Base-by-base conservation (phyloP, 1,140 invertebrate species). In the Cotesia chilonis region DNA sequence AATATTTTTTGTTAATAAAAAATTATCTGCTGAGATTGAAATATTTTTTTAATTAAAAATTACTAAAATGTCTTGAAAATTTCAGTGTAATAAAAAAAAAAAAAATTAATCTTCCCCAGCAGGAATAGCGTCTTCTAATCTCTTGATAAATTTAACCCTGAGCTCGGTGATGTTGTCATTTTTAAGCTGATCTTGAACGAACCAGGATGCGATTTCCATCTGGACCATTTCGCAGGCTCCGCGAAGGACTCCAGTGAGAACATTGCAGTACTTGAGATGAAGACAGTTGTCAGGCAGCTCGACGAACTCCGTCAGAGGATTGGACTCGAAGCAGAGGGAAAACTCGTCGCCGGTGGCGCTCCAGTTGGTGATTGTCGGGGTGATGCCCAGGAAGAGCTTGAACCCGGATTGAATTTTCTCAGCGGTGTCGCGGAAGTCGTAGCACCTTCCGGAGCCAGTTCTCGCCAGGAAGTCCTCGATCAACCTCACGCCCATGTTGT, bases 401-500 rank as follows among this genome's bases (percentile, higher is more conserved):
- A 94, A 96, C 41, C 90, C 94, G 70, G 88, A 88, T 87, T 97
- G 94, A 74, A 99, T 95, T 86, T 98, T 97, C 85, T 99, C 98
- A 14, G 98, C 97, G 36, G 97, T 98, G 83, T 99, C 97, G 81
- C 95, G 92, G 86, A 99, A 94, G 85, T 99, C 98, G 81, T 96
- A 90, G 87, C 98, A 99, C 61, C 96, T 88, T 0, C 93, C 93
- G 14, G 93, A 93, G 74, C 94, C 93, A 4, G 97, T 98, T 79
- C 97, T 90, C 0, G 98, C 96, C 14, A 99, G 88, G 81, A 98
- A 99, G 83, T 99, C 98, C 88, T 99, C 98, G 76, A 99, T 98
- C 7, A 99, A 87, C 52, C 98, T 88, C 60, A 99, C 92, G 38
- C 98, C 98, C 91, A 99, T 99, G 82, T 99, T 99, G 81, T 99